These are phyloP conservation scores for Ophraella communa DNA, from an alignment of 2,888 invertebrate species.

Conservation along the genomic window DNA sequence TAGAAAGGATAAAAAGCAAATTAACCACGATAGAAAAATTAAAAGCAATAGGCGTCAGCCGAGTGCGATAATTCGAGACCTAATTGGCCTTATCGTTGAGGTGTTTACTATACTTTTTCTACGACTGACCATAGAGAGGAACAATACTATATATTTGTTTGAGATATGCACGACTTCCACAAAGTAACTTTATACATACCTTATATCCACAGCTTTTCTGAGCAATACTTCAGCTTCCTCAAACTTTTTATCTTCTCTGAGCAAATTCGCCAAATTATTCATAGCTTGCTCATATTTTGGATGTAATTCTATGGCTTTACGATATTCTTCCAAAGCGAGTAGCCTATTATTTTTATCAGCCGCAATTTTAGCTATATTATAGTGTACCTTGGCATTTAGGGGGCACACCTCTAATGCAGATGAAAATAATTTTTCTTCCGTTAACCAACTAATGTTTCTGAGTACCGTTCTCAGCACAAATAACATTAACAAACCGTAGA, in stretches of 20 bases:
- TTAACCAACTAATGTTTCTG: slow-evolving; percentile 80
- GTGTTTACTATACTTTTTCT: too few relatives aligned
- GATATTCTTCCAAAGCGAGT: slow-evolving; percentile 80
- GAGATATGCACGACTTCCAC: too few relatives aligned
- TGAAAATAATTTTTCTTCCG: slow-evolving; percentile 77
- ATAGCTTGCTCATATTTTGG: slow-evolving; percentile 89
- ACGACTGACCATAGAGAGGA: too few relatives aligned
- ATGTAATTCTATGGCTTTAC: slow-evolving; percentile 65
- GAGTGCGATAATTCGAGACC: too few relatives aligned
- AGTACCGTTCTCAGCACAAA: slow-evolving; percentile 62
- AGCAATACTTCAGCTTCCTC: slow-evolving; percentile 78
- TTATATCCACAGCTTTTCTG: slow-evolving; percentile 72
- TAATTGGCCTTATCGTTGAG: too few relatives aligned
- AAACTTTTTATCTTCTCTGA: slow-evolving; percentile 73
- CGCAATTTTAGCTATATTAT: slow-evolving; percentile 90
- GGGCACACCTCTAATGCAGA: slow-evolving; percentile 90
- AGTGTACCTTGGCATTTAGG: slow-evolving; percentile 90
- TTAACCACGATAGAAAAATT: too few relatives aligned
- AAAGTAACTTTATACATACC: slow-evolving; percentile 62
- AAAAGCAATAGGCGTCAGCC: too few relatives aligned
- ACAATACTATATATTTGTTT: too few relatives aligned
- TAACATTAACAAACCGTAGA: slow-evolving; percentile 50
- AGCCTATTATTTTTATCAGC: slow-evolving; percentile 74
- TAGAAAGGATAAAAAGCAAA: too few relatives aligned
- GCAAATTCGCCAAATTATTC: slow-evolving; percentile 90